A percentile compares a stretch with the other conserved stretches of the same genome.
These are phyloP conservation scores for Ormyrus pomaceus DNA, from an alignment of 2,888 invertebrate genomes.

Conservation along the genomic window DNA sequence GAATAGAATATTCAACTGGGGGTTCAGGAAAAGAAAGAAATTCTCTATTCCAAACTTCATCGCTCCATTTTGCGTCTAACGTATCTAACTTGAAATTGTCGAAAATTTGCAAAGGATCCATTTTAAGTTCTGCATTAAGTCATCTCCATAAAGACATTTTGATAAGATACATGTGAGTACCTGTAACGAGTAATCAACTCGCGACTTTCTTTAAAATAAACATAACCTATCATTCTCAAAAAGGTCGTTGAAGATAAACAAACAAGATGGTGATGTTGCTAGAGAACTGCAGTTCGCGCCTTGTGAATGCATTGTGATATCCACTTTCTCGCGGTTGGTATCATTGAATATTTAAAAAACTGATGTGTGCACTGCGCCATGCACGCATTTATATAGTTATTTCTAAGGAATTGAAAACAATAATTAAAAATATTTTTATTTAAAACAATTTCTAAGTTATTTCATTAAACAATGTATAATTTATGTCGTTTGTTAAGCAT, in stretches of 20 bases:
- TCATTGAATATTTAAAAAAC: slow-evolving; percentile 9
- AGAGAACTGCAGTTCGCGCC: slow-evolving; percentile 42
- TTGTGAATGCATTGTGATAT: slow-evolving; percentile 30
- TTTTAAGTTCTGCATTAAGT: slow-evolving; percentile 55
- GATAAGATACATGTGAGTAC: not conserved
- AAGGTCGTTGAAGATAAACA: slow-evolving; percentile 57
- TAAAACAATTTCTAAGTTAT: not conserved
- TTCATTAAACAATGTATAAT: not conserved
- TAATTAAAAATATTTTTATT: not conserved
- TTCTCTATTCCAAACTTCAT: slow-evolving; percentile 78
- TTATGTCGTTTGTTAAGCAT: too few relatives aligned
- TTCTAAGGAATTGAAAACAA: too few relatives aligned
- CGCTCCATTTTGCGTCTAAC: slow-evolving; percentile 78
- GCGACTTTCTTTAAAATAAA: slow-evolving; percentile 42
- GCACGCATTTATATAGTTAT: too few relatives aligned
- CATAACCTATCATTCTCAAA: slow-evolving; percentile 49
- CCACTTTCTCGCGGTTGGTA: slow-evolving; percentile 13
- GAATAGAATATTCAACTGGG: slow-evolving; percentile 76
- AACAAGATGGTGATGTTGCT: slow-evolving; percentile 53
- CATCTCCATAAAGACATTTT: slow-evolving; percentile 52
- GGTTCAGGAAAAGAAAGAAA: slow-evolving; percentile 78
- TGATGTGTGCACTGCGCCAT: not conserved
- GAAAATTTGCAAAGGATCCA: slow-evolving; percentile 69
- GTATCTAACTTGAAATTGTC: slow-evolving; percentile 72
- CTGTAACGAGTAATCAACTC: not conserved